A percentile compares a stretch with the other conserved stretches of the same genome.
phyloP scores from a whole-genome alignment of 2,113 vertebrate genomes.

The Colinus virginianus region DNA sequence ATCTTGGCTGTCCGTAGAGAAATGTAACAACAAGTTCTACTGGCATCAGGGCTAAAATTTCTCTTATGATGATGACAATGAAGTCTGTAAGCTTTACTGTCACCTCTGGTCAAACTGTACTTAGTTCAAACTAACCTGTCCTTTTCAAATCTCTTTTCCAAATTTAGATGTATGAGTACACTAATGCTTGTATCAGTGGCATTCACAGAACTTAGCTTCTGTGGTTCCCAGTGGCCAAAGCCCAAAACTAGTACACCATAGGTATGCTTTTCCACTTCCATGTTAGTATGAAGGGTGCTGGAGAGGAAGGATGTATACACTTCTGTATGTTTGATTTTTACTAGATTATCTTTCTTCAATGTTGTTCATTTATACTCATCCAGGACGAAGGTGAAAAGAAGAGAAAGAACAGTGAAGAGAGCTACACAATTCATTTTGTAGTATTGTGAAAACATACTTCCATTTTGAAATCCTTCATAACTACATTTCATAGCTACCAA shows the following conservation, averaged over 20 bases:
- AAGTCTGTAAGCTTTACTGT: background rate
- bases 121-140: background rate
- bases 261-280: background rate
- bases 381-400: background rate
- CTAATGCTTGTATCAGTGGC: rapidly evolving
- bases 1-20: background rate
- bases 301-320: background rate
- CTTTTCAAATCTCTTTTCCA: background rate
- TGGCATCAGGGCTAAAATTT: background rate
- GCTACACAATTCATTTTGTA: background rate
- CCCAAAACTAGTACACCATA: too few species aligned
- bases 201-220: background rate
- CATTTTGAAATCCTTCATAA: background rate
- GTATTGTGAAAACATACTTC: background rate
- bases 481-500: background rate
- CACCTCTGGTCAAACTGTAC: background rate
- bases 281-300: background rate
- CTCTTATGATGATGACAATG: rapidly evolving
- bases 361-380: background rate
- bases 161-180: background rate
- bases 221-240: background rate
- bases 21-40: background rate
- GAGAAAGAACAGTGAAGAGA: background rate
- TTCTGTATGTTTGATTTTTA: background rate
- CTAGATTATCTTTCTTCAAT: background rate